phyloP scores from a whole-genome alignment of 2,797 vertebrate species.

The Fratercula arctica region DNA sequence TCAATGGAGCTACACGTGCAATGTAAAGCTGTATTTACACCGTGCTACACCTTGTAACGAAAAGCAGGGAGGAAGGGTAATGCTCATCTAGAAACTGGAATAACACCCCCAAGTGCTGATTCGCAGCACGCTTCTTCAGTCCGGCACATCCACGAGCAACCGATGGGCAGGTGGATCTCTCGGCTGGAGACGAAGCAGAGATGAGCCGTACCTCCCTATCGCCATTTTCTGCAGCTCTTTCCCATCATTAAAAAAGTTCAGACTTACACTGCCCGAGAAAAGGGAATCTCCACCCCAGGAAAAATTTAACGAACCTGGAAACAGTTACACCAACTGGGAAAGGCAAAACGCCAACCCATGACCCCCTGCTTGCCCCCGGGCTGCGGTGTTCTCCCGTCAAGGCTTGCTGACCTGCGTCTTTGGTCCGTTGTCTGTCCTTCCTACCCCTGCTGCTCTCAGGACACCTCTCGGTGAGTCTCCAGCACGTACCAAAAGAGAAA shows the following conservation, averaged over 20 bases:
- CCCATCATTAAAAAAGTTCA: neutral
- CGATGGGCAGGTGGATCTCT: neutral
- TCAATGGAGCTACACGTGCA: neutral
- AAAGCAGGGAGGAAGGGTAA: neutral
- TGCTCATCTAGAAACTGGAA: neutral
- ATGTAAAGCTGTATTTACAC: neutral
- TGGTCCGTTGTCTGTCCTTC: neutral
- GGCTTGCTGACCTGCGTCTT: neutral
- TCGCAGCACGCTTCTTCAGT: fast-evolving
- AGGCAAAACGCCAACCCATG: neutral
- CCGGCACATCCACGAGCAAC: fast-evolving
- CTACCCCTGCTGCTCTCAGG: neutral
- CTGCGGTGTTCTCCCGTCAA: neutral
- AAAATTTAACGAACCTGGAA: neutral
- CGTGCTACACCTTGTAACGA: neutral
- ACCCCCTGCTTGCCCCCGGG: neutral
- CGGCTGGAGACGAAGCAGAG: neutral
- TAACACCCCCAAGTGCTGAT: neutral
- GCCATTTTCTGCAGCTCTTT: neutral
- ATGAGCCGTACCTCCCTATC: neutral
- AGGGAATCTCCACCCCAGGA: neutral
- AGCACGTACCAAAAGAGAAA: fast-evolving
- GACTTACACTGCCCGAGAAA: neutral
- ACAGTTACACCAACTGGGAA: neutral
- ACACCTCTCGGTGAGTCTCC: neutral